These are phyloP conservation scores for Drosophila malerkotliana DNA, from an alignment of 1,140 invertebrate species.

Conservation along the genomic window DNA sequence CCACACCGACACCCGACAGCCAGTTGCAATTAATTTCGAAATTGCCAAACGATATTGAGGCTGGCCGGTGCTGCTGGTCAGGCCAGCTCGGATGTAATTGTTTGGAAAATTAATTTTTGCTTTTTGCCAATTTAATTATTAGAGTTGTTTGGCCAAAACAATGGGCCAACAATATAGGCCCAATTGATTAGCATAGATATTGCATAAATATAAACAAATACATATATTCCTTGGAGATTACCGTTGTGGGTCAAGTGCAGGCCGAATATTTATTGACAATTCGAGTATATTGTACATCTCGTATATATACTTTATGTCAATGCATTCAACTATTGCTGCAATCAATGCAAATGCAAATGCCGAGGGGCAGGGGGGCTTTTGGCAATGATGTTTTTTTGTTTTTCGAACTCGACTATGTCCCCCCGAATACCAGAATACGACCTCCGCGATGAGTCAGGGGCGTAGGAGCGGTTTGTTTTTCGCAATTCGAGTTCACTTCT, in stretches of 20 bases:
- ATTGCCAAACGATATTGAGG: conserved; percentile 64
- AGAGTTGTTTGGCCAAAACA: neutral
- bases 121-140: conserved; percentile 12
- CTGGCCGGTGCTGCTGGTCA: neutral
- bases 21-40: conserved; percentile 69
- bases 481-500: conserved; percentile 11
- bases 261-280: conserved; percentile 4
- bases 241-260: conserved; percentile 20
- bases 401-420: neutral
- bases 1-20: neutral
- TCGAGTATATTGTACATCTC: neutral
- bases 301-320: conserved; percentile 22
- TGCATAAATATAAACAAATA: conserved; percentile 60
- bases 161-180: conserved; percentile 8
- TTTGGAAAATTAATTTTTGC: conserved; percentile 72
- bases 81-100: conserved; percentile 51
- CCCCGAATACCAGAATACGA: neutral
- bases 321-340: conserved; percentile 39
- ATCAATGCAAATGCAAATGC: conserved; percentile 60
- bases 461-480: conserved; percentile 7
- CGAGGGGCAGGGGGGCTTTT: neutral
- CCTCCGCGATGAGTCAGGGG: conserved; percentile 1
- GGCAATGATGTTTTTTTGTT: conserved; percentile 1
- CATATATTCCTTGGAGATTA: conserved; percentile 16
- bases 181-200: conserved; percentile 53